Conservation (phyloP, 2,797 vertebrate species). For the Phrynocephalus vlangalii region DNA sequence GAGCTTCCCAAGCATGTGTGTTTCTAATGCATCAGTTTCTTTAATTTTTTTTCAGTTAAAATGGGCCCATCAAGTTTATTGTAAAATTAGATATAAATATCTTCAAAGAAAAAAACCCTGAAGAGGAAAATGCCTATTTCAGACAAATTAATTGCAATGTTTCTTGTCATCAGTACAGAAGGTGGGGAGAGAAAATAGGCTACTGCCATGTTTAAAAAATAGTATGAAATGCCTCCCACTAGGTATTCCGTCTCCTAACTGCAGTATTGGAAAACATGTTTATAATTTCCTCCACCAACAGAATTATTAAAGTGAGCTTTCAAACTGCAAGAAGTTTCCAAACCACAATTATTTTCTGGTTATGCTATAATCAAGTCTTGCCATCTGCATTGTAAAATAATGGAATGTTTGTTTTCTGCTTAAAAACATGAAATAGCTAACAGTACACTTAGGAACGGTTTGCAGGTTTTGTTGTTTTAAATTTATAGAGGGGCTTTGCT, state of each 20-base stretch:
- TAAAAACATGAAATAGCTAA: conserved; percentile 33
- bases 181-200: background rate
- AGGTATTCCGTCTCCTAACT: background rate
- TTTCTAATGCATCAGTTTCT: background rate
- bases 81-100: background rate
- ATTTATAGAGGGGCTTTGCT: conserved; percentile 18
- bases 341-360: conserved; percentile 18
- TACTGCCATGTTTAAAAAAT: background rate
- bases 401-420: conserved; percentile 31
- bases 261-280: background rate
- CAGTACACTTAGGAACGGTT: conserved; percentile 3
- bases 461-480: background rate
- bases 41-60: background rate
- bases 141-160: conserved; percentile 12
- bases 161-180: background rate
- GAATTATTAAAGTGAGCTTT: conserved; percentile 17
- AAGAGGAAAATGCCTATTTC: conserved; percentile 5
- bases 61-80: background rate
- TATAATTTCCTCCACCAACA: background rate
- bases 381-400: conserved; percentile 16
- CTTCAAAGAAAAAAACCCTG: background rate
- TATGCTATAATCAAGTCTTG: conserved; percentile 13
- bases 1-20: background rate
- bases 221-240: background rate
- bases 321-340: background rate